Evolutionary conservation across 2,888 invertebrate genomes (phyloP).

Genomic region (Bellardia bayeri): DNA sequence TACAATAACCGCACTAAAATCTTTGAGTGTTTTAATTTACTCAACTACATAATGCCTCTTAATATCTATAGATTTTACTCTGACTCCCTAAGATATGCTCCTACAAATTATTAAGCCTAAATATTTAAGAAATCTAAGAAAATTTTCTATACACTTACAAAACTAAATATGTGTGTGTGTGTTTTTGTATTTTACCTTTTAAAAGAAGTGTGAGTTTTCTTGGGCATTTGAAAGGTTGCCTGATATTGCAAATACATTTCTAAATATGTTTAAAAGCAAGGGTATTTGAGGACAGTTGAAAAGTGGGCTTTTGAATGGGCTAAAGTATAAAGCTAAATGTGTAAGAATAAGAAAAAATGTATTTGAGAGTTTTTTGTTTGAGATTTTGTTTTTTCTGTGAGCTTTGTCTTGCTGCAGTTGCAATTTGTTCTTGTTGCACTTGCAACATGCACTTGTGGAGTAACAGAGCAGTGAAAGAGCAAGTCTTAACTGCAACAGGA

Average conservation of each 20-base stretch:
- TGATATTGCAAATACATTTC: constrained; percentile 10
- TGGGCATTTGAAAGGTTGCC: constrained; percentile 57
- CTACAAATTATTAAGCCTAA: constrained; percentile 25
- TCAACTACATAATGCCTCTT: background rate
- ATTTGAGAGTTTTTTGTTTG: background rate
- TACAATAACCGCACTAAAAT: background rate
- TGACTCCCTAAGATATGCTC: constrained; percentile 17
- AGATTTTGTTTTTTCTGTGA: constrained; percentile 13
- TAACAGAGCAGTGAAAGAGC: constrained; percentile 18
- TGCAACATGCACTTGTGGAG: constrained; percentile 16
- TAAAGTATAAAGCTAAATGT: constrained; percentile 31
- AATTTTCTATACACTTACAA: constrained; percentile 27
- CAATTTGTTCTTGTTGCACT: constrained; percentile 58
- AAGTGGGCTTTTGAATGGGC: background rate
- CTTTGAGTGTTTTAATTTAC: background rate
- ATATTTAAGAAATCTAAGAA: constrained; percentile 61
- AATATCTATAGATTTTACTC: background rate
- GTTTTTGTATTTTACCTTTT: constrained; percentile 48
- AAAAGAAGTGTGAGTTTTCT: constrained; percentile 67
- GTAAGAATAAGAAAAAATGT: constrained; percentile 60
- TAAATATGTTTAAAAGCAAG: background rate
- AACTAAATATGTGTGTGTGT: constrained; percentile 32
- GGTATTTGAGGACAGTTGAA: background rate
- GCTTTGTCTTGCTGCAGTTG: constrained; percentile 25
- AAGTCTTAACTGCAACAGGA: constrained; percentile 40